These are phyloP conservation scores for Bombyx mori DNA, from an alignment of 1,140 invertebrate genomes.

Conservation along the genomic window ASM3026992v2 NC_085116.1:11400001-11400500, in stretches of 20 bases:
- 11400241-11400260: conserved; percentile 65
- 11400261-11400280: conserved; percentile 63
- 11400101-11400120: conserved; percentile 9
- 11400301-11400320: conserved; percentile 62
- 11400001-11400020: conserved; percentile 58
- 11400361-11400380: conserved; percentile 46
- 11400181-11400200: conserved; percentile 54
- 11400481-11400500: conserved; percentile 15
- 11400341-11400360: conserved; percentile 47
- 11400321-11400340: conserved; percentile 46
- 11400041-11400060: conserved; percentile 53
- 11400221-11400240: conserved; percentile 60
- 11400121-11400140: conserved; percentile 7
- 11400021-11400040: conserved; percentile 40
- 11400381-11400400: conserved; percentile 28
- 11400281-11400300: conserved; percentile 60
- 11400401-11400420: conserved; percentile 9
- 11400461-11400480: conserved; percentile 13
- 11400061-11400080: conserved; percentile 46
- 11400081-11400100: conserved; percentile 29
- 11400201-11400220: conserved; percentile 69
- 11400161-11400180: conserved; percentile 31
- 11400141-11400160: conserved; percentile 25
- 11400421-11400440: conserved; percentile 9
- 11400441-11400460: conserved; percentile 8